Evolutionary conservation across 2,797 vertebrate genomes (phyloP), one percentile per base, ranked within the genome.

Genomic region (Microctenopoma stevenorrisi): DNA sequence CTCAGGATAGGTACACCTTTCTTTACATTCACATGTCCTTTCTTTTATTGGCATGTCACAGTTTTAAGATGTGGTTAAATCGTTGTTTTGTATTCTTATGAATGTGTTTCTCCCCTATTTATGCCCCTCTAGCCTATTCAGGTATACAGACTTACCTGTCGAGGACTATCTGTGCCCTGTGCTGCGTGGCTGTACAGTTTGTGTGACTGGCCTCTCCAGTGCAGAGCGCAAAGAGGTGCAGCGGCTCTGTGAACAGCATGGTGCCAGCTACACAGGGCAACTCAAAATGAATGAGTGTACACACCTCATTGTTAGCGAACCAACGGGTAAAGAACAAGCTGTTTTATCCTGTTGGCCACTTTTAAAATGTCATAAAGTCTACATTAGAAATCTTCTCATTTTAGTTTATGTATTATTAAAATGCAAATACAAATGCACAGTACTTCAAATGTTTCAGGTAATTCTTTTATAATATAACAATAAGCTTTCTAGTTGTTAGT

Each of bases 261-360:
- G 98, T 5, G 98, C 95, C 35, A 94, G 82, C 0, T 99, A 99
- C 69, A 96, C 93, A 0, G 98, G 97, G n/a, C 96, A 98, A 73
- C 93, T 99, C 62, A 98, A 96, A 88, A 97, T 99, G 96, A 99
- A 99, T 1, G 98, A 99, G 49, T 97, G 97, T 37, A 99, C 98
- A 26, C 98, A 99, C 64, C 97, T 99, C 74, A 96, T 99, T 14
- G 98, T 96, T 65, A 95, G 94, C n/a, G 97, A 99, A 80, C 95
- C 98, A 30, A 94, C 96, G 93, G 98, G 98, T 96, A 87, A 83
- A 49, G 33, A 13, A 7, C 13, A n/a, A 44, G 25, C n/a, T 30
- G 7, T 37, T 46, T 0, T 3, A 38, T 3, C 9, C 42, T 1
- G n/a, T 9, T 25, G 33, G 2, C 28, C 28, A 30, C 1, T 5